A percentile compares a stretch with the other conserved stretches of the same genome.
Evolutionary conservation across 2,888 invertebrate genomes (phyloP).

Genomic region (Charanyca ferruginea): DNA sequence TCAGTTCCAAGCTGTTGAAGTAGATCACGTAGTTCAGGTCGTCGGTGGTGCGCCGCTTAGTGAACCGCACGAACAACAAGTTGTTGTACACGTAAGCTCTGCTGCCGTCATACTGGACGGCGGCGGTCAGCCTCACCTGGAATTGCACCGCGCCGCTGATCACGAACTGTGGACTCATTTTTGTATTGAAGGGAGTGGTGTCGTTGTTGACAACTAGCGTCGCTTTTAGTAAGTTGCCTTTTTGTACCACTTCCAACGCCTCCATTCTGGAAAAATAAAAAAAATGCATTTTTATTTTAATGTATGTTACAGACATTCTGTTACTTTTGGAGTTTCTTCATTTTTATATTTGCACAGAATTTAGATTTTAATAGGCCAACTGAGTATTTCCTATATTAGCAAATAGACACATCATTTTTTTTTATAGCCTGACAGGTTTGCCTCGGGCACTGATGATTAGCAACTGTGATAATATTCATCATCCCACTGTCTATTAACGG

Average conservation of each 20-base stretch:
- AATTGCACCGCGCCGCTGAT: conserved; percentile 69
- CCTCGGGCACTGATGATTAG: too few species aligned
- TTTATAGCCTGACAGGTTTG: too few species aligned
- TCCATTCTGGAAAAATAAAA: conserved; percentile 67
- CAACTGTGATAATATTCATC: too few species aligned
- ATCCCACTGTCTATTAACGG: too few species aligned
- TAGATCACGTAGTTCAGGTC: conserved; percentile 69
- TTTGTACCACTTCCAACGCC: conserved; percentile 64
- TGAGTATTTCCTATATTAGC: too few species aligned
- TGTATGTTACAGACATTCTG: too few species aligned
- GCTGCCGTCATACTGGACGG: conserved; percentile 68
- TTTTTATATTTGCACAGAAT: too few species aligned
- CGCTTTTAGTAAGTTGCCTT: conserved; percentile 69
- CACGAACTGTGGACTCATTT: conserved; percentile 66
- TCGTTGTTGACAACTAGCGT: conserved; percentile 67
- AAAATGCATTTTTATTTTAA: too few species aligned
- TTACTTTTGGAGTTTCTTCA: too few species aligned
- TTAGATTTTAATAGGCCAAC: too few species aligned
- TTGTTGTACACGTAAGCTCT: conserved; percentile 71
- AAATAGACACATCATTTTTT: too few species aligned
- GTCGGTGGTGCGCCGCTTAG: conserved; percentile 65
- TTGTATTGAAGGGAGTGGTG: conserved; percentile 67
- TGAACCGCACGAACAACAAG: conserved; percentile 70
- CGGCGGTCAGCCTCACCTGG: conserved; percentile 69
- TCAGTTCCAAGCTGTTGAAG: conserved; percentile 67